phyloP scores from a whole-genome alignment of 1,140 invertebrate species.

The Cyclina sinensis region DNA sequence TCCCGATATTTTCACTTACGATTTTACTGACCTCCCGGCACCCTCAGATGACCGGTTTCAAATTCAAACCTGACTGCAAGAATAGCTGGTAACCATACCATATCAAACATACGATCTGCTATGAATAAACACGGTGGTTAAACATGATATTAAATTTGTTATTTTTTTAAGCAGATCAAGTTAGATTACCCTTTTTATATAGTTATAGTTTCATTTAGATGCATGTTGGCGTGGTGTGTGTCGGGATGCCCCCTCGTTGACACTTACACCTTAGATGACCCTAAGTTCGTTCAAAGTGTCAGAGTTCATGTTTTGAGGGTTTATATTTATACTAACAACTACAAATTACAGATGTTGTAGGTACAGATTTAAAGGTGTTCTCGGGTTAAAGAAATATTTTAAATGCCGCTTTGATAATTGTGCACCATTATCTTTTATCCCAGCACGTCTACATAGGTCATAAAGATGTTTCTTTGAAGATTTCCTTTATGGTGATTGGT shows the following conservation, averaged over 20 bases:
- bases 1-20: slow-evolving; percentile 16
- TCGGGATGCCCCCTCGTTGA: slow-evolving; percentile 32
- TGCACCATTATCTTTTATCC: too few relatives aligned
- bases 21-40: not conserved
- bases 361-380: not conserved
- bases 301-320: slow-evolving; percentile 19
- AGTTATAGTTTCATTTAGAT: not conserved
- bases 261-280: slow-evolving; percentile 36
- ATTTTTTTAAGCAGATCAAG: not conserved
- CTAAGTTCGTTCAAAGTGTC: not conserved
- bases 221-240: slow-evolving; percentile 5
- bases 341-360: slow-evolving; percentile 12
- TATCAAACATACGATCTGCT: slow-evolving; percentile 7
- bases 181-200: not conserved
- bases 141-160: not conserved
- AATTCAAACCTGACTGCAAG: not conserved
- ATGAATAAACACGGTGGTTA: not conserved
- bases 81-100: slow-evolving; percentile 4
- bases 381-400: not conserved
- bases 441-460: too few relatives aligned
- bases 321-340: not conserved
- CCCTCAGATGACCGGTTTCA: slow-evolving; percentile 1
- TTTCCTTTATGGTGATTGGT: too few relatives aligned
- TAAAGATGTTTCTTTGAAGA: too few relatives aligned
- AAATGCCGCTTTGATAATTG: too few relatives aligned